These are phyloP conservation scores for Trididemnum clinides DNA, from an alignment of 23 tunicate genomes.

Conservation along the genomic window DNA sequence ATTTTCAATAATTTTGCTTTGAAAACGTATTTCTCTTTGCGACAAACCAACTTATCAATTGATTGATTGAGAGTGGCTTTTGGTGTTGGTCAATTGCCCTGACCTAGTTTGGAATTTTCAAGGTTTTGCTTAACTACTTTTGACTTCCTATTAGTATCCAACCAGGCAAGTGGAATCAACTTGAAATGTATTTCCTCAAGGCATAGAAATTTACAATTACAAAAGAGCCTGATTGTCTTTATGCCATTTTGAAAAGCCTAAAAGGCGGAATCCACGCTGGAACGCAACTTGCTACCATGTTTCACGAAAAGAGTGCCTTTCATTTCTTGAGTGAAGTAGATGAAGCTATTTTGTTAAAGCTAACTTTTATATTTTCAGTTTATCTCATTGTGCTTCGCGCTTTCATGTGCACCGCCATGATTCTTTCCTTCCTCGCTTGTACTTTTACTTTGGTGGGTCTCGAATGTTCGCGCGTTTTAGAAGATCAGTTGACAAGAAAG, in stretches of 20 bases:
- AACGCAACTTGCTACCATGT: not conserved
- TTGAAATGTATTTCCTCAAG: too few relatives aligned
- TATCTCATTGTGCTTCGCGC: constrained; percentile 42
- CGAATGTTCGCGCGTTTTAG: constrained; percentile 46
- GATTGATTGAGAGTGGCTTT: too few relatives aligned
- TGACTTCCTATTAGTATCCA: too few relatives aligned
- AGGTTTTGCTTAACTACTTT: too few relatives aligned
- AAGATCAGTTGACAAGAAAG: constrained; percentile 29
- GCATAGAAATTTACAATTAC: not conserved
- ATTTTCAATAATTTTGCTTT: too few relatives aligned
- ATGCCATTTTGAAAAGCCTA: not conserved
- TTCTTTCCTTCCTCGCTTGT: constrained; percentile 44
- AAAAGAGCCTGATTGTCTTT: not conserved
- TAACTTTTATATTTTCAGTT: constrained; percentile 30
- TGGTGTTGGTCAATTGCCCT: too few relatives aligned
- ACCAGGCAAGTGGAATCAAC: too few relatives aligned
- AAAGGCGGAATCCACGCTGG: not conserved
- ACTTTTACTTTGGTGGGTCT: constrained; percentile 41
- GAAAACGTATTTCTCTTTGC: too few relatives aligned
- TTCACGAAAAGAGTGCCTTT: not conserved
- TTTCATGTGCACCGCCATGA: constrained; percentile 61
- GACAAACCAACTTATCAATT: too few relatives aligned
- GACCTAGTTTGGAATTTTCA: too few relatives aligned
- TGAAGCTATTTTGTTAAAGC: too few relatives aligned
- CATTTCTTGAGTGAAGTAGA: too few relatives aligned